Base-by-base conservation (phyloP, 1,140 invertebrate species). In the Drosophila mauritiana region DNA sequence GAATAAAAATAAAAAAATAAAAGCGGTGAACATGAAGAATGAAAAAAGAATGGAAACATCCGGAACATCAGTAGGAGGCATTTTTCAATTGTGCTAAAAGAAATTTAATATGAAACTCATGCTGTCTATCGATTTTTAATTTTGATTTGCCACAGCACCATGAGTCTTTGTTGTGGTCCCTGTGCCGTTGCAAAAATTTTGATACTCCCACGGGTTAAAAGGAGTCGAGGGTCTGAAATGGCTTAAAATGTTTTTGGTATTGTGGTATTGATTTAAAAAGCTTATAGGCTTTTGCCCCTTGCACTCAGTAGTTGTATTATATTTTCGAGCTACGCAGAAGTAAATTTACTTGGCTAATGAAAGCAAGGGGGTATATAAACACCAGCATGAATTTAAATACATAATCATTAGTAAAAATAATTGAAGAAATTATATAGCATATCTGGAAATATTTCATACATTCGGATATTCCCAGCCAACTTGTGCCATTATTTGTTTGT, bases 91-190 rank as follows among this genome's bases (percentile, higher is more conserved):
- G 74, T 77, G 64, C 69, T 76, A 77, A 77, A 77, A 77, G 74
- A 76, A 77, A 77, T 77, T 77, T 77, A 77, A 77, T 76, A 77
- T 61, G 74, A 77, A 69, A 76, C 74, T 77, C 74, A 77, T 77
- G 74, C 52, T 77, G 74, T 46, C 63, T 77, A 77, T 77, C 73
- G 74, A 77, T 77, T 77, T 77, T 77, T 76, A 77, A 77, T 77
- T 77, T 77, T 69, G 73, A 68, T 76, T 77, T 77, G 63, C 39
- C 46, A 55, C 42, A 40, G 40, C 54, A 36, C 10, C 17, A 70
- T 39, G 61, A 39, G n/a, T 43, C 64, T 77, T 77, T 77, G 73
- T 77, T 77, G 74, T 76, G 74, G 74, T 57, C 52, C 40, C n/a
- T 20, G 12, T 27, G 27, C 25, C 17, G 25, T 34, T 36, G 45